Evolutionary conservation across 1,140 invertebrate species (phyloP), one percentile per base, ranked within the genome.

Genomic region (Sycophaga agraensis): DNA sequence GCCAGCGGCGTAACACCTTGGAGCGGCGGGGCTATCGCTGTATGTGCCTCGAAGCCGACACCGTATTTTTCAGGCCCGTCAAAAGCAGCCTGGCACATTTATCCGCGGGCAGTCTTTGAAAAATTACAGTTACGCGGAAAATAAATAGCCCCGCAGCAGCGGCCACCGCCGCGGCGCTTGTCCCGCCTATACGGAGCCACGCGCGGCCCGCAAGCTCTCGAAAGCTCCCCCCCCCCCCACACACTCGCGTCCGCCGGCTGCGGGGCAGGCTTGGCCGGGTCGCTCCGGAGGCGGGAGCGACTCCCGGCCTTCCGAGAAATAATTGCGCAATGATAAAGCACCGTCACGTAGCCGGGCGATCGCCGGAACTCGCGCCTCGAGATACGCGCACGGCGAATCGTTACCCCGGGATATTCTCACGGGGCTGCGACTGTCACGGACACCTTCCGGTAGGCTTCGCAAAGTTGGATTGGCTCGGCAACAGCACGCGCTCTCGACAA

Each of bases 101-200:
- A 72, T 75, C 73, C 72, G 58, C 58, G 68, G 64, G 64, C 65
- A 68, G 64, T 63, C 68, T 70, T 71, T 76, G 74, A 76, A 75
- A 76, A 76, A 76, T 75, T 76, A 75, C 73, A 69, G 65, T 75
- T 75, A 68, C 74, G 65, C 43, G 69, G 67, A 69, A 76, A 75
- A 76, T 75, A 76, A 76, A 75, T 75, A 76, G 75, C 67, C 66
- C 48, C 48, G 65, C 59, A n/a, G n/a, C n/a, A n/a, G n/a, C n/a
- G n/a, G n/a, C n/a, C n/a, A 46, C 9, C 22, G 26, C 17, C 28
- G 12, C 19, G n/a, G 37, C 9, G 1, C 7, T 1, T 37, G 17
- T 54, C 42, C 12, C 31, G 28, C 31, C 35, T 24, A n/a, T n/a
- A 35, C 9, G 16, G 2, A 49, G n/a, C 35, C 28, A 2, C 19